Evolutionary conservation across 2,113 vertebrate genomes (phyloP), one percentile per base, ranked within the genome.

Genomic region (Ploceus nigricollis): DNA sequence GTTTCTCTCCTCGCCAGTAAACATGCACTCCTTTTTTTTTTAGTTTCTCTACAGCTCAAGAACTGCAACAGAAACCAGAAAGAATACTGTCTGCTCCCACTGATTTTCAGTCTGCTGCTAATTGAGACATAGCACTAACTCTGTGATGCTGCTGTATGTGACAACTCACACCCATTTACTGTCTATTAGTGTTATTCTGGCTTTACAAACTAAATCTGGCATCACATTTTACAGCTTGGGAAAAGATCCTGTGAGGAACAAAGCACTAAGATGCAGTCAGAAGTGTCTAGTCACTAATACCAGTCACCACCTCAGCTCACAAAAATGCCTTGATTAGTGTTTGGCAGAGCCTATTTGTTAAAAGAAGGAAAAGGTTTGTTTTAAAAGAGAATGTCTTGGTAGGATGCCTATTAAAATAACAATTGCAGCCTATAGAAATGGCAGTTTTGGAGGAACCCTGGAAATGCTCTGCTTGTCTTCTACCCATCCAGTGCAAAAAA

Each of bases 191-290:
- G 75, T 81, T 96, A 72, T 51, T 89, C 60, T 83, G 75, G 8
- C 77, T 90, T 81, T 68, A 78, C 48, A 79, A 96, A 90, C 75
- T 91, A 79, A 82, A 88, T 73, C 83, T 94, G 94, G 80, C 94
- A 94, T 82, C 17, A 7, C 47, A 48, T 66, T 96, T 96, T 86
- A 69, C 83, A 93, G 87, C n/a, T 77, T 93, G 70, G 75, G 61
- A 73, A 94, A 92, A 82, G 85, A 82, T 71, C n/a, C 66, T 93
- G 4, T 68, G 60, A 87, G 76, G 70, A 95, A 47, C 69, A 90
- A 90, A 97, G 44, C 33, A 56, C 17, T 69, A 51, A 45, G 45
- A 79, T 91, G 31, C 35, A 82, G 69, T 48, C 48, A 75, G 68
- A 85, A 94, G n/a, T 86, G 61, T 75, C 82, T 86, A 45, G 72